Evolutionary conservation across 2,113 vertebrate species (phyloP).

Genomic region (Ia io): DNA sequence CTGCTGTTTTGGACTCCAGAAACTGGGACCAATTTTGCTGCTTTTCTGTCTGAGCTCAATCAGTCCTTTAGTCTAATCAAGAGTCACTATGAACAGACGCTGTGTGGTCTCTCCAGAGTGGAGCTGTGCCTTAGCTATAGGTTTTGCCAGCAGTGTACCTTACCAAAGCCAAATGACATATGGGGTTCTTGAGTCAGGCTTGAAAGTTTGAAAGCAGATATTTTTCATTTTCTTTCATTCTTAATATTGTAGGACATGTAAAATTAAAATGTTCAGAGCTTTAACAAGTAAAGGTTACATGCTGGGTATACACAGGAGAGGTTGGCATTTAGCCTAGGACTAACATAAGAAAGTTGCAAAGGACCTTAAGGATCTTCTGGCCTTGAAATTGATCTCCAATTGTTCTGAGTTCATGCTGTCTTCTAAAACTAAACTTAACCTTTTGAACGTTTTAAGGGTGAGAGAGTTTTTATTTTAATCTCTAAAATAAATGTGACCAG

Average conservation of each 20-base stretch:
- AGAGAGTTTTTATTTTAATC: neutral
- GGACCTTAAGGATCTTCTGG: neutral
- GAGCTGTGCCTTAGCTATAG: neutral
- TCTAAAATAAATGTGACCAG: neutral
- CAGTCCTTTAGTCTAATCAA: neutral
- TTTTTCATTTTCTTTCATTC: constrained; percentile 34
- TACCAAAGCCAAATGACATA: neutral
- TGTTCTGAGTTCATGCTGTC: neutral
- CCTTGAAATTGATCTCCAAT: constrained; percentile 13
- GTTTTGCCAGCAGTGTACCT: neutral
- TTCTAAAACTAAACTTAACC: neutral
- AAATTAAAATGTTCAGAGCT: constrained; percentile 15
- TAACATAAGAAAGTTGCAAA: constrained; percentile 21
- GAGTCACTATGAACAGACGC: neutral
- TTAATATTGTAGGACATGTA: constrained; percentile 27
- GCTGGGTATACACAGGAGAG: neutral
- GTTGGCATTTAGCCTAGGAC: constrained; percentile 13
- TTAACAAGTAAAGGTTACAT: constrained; percentile 34
- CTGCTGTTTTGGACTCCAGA: neutral
- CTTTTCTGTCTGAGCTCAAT: neutral
- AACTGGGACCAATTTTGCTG: neutral
- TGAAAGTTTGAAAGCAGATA: neutral
- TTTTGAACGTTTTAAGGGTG: neutral
- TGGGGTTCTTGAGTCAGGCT: neutral
- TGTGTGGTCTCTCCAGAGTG: neutral